A percentile compares a stretch with the other conserved stretches of the same genome.
phyloP scores from a whole-genome alignment of 2,797 vertebrate genomes.

The Heteromormyrus szaboi region DNA sequence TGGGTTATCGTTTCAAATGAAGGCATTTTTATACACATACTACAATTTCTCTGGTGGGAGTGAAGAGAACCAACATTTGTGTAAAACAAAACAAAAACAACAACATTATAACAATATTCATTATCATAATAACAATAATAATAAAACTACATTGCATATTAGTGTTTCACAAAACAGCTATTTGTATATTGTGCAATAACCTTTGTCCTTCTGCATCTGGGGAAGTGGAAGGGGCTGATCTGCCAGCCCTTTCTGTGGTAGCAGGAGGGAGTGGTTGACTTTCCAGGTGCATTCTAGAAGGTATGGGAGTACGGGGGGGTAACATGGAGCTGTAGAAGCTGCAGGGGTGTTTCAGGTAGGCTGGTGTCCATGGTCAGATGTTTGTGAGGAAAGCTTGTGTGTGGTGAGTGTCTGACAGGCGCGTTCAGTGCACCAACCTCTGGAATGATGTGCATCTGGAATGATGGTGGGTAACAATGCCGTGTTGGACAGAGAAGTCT shows the following conservation, averaged over 20 bases:
- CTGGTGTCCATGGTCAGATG: background rate
- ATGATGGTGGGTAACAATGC: background rate
- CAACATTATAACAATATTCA: slow-evolving; percentile 44
- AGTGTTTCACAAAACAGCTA: slow-evolving; percentile 50
- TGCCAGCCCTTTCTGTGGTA: background rate
- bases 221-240: slow-evolving; percentile 11
- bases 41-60: slow-evolving; percentile 7
- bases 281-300: slow-evolving; percentile 30
- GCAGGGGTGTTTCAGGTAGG: slow-evolving; percentile 21
- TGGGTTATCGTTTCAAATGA: slow-evolving; percentile 54
- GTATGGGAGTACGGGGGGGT: slow-evolving; percentile 49
- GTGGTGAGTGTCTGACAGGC: background rate
- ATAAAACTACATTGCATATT: slow-evolving; percentile 55
- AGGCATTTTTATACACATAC: slow-evolving; percentile 59
- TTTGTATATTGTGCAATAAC: slow-evolving; percentile 47
- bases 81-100: slow-evolving; percentile 48
- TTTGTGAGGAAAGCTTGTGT: background rate
- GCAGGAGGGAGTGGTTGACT: slow-evolving; percentile 34
- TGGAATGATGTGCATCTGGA: background rate
- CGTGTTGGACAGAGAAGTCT: slow-evolving; percentile 42
- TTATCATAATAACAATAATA: slow-evolving; percentile 22
- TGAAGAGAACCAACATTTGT: slow-evolving; percentile 45
- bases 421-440: slow-evolving; percentile 39
- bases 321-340: slow-evolving; percentile 10
- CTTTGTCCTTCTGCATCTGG: slow-evolving; percentile 42